A percentile compares a stretch with the other conserved stretches of the same genome.
Conservation (phyloP, 1,140 invertebrate species). For the Whitmania pigra region DNA sequence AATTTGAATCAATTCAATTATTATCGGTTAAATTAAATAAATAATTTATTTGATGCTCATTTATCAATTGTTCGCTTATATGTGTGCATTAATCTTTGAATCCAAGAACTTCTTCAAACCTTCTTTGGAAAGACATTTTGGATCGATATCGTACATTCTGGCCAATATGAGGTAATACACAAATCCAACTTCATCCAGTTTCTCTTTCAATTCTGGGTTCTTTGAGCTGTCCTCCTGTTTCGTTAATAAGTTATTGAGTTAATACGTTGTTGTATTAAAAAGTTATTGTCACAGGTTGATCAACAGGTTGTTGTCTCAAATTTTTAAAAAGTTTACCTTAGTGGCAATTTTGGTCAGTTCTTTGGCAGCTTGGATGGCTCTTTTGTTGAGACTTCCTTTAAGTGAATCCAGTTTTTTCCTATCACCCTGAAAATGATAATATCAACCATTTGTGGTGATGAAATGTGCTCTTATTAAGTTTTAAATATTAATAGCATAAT, state of each 20-base stretch:
- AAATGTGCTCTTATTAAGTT: neutral
- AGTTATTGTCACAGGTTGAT: no score
- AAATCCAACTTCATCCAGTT: constrained; percentile 38
- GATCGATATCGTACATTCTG: constrained; percentile 38
- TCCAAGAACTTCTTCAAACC: no score
- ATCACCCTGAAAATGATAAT: constrained; percentile 26
- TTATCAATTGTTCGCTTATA: no score
- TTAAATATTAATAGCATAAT: neutral
- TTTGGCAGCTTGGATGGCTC: constrained; percentile 33
- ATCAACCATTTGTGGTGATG: no score
- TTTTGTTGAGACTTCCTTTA: constrained; percentile 17
- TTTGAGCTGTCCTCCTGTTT: constrained; percentile 18
- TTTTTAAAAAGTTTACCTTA: neutral
- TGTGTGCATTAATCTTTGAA: no score
- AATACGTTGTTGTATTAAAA: no score
- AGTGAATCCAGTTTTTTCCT: constrained; percentile 32
- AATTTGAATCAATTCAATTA: no score
- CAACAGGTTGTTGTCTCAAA: neutral
- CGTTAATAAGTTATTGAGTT: neutral
- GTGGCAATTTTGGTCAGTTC: constrained; percentile 35
- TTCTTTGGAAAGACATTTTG: constrained; percentile 18
- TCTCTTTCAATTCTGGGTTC: constrained; percentile 33
- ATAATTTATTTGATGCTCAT: no score
- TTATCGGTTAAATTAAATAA: no score
- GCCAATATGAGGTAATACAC: constrained; percentile 38